A percentile compares a stretch with the other conserved stretches of the same genome.
These are phyloP conservation scores for Capitella teleta DNA, from an alignment of 1,140 invertebrate genomes.

Conservation along the genomic window DNA sequence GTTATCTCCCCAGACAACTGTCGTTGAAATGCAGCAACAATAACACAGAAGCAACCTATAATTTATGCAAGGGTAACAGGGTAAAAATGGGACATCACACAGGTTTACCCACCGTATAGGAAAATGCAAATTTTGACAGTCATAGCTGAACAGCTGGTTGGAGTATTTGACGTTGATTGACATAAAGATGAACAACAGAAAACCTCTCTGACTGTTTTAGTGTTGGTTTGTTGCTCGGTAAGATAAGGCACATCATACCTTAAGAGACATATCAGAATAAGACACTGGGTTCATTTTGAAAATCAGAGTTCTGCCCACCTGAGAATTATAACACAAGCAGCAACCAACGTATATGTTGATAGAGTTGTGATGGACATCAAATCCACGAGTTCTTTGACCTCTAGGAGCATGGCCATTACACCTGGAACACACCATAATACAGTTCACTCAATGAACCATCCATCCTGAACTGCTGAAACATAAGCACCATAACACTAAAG, in stretches of 20 bases:
- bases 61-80: no score
- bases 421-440: no score
- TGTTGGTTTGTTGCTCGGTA: neutral
- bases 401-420: constrained; percentile 70
- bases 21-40: neutral
- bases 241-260: neutral
- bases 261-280: neutral
- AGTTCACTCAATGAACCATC: no score
- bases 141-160: neutral
- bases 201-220: neutral
- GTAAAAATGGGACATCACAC: no score
- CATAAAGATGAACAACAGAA: neutral
- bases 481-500: no score
- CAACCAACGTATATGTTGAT: constrained; percentile 80
- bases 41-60: no score
- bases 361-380: constrained; percentile 89
- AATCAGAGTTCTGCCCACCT: constrained; percentile 38
- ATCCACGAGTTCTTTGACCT: constrained; percentile 80
- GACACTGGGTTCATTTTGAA: neutral
- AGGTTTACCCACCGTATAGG: no score
- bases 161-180: neutral
- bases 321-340: constrained; percentile 73
- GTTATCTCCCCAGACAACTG: neutral
- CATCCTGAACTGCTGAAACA: no score
- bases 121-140: no score